Percentiles rank a stretch among this genome's conserved stretches.
These are phyloP conservation scores for Acyrthosiphon pisum DNA, from an alignment of 1,140 invertebrate species.

Conservation along the genomic window DNA sequence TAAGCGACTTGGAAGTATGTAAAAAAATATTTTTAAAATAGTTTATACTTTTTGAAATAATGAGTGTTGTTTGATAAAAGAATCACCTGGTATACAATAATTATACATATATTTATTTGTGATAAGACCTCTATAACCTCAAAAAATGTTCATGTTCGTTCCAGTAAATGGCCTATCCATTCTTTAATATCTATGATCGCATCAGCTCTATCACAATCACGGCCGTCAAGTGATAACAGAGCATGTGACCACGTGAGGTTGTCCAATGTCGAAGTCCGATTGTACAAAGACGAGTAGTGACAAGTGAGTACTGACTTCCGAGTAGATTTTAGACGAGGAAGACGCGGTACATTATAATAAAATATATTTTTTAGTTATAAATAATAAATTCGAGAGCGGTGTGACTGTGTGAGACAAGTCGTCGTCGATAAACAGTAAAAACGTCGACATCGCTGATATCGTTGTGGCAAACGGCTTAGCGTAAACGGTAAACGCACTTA, in stretches of 20 bases:
- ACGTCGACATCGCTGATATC: neutral
- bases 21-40: too few relatives aligned
- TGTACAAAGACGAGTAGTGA: neutral
- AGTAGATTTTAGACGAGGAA: neutral
- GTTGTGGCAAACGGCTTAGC: neutral
- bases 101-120: too few relatives aligned
- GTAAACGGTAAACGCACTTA: neutral
- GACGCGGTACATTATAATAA: neutral
- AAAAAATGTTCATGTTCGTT: too few relatives aligned
- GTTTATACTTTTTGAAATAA: too few relatives aligned
- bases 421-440: neutral
- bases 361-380: neutral
- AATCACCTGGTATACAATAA: too few relatives aligned
- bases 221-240: constrained; percentile 27
- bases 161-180: too few relatives aligned
- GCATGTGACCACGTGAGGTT: constrained; percentile 49
- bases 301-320: too few relatives aligned
- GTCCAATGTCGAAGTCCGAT: constrained; percentile 15
- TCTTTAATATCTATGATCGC: too few relatives aligned
- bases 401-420: neutral
- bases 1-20: too few relatives aligned
- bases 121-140: too few relatives aligned
- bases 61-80: too few relatives aligned
- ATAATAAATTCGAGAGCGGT: neutral
- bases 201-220: constrained; percentile 19